A percentile compares a stretch with the other conserved stretches of the same genome.
These are phyloP conservation scores for Gymnopithys bicolor DNA, from an alignment of 2,797 vertebrate species.

Conservation along the genomic window DNA sequence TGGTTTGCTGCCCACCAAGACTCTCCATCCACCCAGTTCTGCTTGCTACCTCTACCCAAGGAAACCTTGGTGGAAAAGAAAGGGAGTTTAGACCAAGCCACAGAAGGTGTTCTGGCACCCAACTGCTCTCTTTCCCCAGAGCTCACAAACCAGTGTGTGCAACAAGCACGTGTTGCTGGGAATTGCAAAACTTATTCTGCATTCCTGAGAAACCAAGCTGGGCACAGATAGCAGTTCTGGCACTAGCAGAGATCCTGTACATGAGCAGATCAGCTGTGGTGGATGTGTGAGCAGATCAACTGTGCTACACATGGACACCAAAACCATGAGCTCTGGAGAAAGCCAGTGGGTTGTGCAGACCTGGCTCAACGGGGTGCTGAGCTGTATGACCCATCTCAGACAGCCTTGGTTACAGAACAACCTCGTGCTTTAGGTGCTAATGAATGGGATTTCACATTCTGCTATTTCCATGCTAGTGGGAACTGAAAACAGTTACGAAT, in stretches of 20 bases:
- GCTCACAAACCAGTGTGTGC: neutral
- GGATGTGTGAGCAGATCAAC: neutral
- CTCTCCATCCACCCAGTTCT: neutral
- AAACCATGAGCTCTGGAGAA: neutral
- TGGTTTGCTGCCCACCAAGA: neutral
- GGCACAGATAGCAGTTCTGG: neutral
- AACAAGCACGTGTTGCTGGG: neutral
- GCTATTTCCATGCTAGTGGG: slow-evolving; percentile 9
- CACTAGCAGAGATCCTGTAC: neutral
- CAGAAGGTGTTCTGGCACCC: neutral
- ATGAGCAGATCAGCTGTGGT: neutral
- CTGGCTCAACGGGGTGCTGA: neutral
- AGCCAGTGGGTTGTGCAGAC: neutral
- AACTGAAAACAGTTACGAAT: slow-evolving; percentile 50
- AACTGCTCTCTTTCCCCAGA: neutral
- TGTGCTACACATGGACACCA: neutral
- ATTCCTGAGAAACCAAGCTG: neutral
- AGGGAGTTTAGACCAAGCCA: neutral
- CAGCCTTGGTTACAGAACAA: slow-evolving; percentile 18
- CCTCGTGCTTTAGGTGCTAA: slow-evolving; percentile 28
- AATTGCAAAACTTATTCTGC: neutral
- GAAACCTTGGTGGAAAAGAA: neutral
- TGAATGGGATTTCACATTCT: neutral
- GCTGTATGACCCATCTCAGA: neutral
- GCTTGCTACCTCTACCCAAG: neutral